phyloP scores from a whole-genome alignment of 2,888 invertebrate genomes.

The Bimastos eiseni region DNA sequence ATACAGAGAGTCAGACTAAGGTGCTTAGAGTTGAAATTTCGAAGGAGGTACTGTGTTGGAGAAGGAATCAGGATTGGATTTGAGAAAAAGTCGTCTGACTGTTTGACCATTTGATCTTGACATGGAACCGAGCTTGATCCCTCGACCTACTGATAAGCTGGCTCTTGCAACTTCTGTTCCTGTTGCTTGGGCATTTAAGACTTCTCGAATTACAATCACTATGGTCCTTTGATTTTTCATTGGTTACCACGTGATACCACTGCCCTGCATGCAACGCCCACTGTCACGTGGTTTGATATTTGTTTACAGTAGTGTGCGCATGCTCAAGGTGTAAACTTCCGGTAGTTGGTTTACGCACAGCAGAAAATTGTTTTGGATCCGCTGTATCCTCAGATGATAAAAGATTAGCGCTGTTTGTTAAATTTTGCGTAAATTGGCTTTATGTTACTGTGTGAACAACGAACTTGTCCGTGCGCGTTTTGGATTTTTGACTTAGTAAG shows the following conservation, averaged over 20 bases:
- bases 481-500: not conserved
- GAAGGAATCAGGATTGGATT: too few species aligned
- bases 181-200: too few species aligned
- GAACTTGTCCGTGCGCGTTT: not conserved
- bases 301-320: not conserved
- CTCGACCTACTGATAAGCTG: too few species aligned
- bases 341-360: not conserved
- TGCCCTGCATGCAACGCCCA: not conserved
- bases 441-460: not conserved
- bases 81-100: too few species aligned
- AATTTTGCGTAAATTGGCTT: not conserved
- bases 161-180: too few species aligned
- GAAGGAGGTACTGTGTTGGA: too few species aligned
- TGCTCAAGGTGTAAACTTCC: slow-evolving; percentile 13
- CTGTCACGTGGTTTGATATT: not conserved
- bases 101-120: too few species aligned
- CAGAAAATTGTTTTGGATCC: not conserved
- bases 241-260: not conserved
- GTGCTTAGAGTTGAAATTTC: too few species aligned
- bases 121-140: too few species aligned
- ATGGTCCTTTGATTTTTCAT: not conserved
- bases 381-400: not conserved
- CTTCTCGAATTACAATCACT: too few species aligned
- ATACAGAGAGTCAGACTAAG: too few species aligned
- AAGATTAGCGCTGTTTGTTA: not conserved